A percentile compares a stretch with the other conserved stretches of the same genome.
phyloP scores from a whole-genome alignment of 2,888 invertebrate species.

The Actias luna region DNA sequence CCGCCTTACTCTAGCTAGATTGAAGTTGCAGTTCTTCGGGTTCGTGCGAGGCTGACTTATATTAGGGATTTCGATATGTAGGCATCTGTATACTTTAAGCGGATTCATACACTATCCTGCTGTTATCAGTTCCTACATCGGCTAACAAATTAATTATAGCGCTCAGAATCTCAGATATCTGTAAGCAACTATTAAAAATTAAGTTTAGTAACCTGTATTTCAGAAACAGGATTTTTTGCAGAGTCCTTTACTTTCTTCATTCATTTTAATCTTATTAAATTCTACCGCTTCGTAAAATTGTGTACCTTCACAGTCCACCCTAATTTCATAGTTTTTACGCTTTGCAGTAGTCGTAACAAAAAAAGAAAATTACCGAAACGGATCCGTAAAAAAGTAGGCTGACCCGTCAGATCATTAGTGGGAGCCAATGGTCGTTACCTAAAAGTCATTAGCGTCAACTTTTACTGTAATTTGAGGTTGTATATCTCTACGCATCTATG shows the following conservation, averaged over 20 bases:
- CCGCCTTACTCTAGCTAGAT: no score
- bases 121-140: background rate
- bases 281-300: background rate
- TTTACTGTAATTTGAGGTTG: slow-evolving; percentile 74
- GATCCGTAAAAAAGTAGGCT: slow-evolving; percentile 75
- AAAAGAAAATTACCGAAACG: slow-evolving; percentile 71
- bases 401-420: slow-evolving; percentile 73
- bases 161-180: background rate
- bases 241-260: background rate
- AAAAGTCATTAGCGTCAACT: slow-evolving; percentile 79
- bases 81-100: no score
- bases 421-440: slow-evolving; percentile 79
- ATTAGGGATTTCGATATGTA: background rate
- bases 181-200: background rate
- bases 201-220: background rate
- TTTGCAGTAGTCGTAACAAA: slow-evolving; percentile 59
- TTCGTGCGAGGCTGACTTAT: no score
- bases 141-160: background rate
- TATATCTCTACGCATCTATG: slow-evolving; percentile 29
- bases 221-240: background rate
- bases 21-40: no score
- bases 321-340: slow-evolving; percentile 43
- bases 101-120: no score
- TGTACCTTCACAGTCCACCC: slow-evolving; percentile 3
- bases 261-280: background rate